These are phyloP conservation scores for Sinocyclocheilus maitianheensis DNA, from an alignment of 2,113 vertebrate genomes.

Conservation along the genomic window DNA sequence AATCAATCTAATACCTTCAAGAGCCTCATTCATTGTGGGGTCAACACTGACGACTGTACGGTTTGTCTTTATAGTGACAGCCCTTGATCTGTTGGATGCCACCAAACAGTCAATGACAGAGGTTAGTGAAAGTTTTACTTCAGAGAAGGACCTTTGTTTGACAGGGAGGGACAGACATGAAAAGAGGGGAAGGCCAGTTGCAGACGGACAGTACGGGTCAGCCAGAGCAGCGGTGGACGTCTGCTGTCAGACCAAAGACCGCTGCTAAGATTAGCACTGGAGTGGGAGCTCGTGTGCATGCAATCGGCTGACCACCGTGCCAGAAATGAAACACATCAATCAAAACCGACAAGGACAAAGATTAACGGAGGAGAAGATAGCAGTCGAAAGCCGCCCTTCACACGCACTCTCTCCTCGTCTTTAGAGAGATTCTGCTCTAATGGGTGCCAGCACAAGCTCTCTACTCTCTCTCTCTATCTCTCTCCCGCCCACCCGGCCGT, in stretches of 20 bases:
- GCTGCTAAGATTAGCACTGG: conserved; percentile 19
- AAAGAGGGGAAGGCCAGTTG: neutral
- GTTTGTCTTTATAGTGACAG: conserved; percentile 1
- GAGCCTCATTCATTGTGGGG: conserved; percentile 49
- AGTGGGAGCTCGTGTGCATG: conserved; percentile 16
- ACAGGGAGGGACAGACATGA: conserved; percentile 16
- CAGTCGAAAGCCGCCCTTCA: neutral
- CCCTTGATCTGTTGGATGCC: conserved; percentile 36
- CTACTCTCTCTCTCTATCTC: neutral
- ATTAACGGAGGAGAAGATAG: conserved; percentile 14
- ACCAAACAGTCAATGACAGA: conserved; percentile 34
- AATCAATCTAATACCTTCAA: conserved; percentile 58
- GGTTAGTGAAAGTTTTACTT: conserved; percentile 26
- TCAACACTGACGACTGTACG: conserved; percentile 38
- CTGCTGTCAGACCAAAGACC: neutral
- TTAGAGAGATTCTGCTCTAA: conserved; percentile 1
- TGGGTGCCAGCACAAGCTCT: conserved; percentile 11
- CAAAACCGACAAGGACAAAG: conserved; percentile 39
- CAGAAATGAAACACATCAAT: conserved; percentile 29
- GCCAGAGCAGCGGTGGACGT: conserved; percentile 10
- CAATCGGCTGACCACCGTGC: conserved; percentile 18
- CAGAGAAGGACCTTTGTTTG: conserved; percentile 18
- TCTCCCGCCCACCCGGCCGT: neutral
- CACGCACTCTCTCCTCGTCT: neutral
- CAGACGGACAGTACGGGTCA: neutral